Conservation (phyloP, 2,888 invertebrate species). For the Drosophila bunnanda region DNA sequence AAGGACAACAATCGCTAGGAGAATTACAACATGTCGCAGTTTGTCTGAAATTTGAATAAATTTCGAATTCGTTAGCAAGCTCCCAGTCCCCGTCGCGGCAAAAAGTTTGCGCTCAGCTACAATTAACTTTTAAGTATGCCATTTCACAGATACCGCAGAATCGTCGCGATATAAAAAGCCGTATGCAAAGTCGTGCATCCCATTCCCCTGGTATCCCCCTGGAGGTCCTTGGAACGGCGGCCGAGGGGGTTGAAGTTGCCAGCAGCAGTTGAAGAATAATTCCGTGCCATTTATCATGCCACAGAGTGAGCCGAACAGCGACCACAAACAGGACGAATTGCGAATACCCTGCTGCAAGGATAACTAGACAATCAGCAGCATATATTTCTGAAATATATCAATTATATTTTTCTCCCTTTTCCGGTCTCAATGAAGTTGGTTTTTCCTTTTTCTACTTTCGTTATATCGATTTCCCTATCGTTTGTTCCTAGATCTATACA, state of each 20-base stretch:
- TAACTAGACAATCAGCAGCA: too few relatives aligned
- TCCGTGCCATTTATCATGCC: constrained; percentile 81
- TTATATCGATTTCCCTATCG: too few relatives aligned
- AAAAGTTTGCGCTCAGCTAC: constrained; percentile 68
- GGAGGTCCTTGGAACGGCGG: not conserved
- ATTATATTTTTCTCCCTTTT: too few relatives aligned
- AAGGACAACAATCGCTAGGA: constrained; percentile 55
- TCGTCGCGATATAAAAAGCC: constrained; percentile 55
- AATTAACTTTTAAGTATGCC: constrained; percentile 82
- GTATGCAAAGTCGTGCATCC: constrained; percentile 26
- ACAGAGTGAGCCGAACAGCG: constrained; percentile 26
- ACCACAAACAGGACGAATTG: not conserved
- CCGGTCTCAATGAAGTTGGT: too few relatives aligned
- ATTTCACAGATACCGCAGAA: constrained; percentile 75
- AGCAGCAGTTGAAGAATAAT: constrained; percentile 69
- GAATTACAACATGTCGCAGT: constrained; percentile 79
- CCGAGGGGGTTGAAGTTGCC: constrained; percentile 29
- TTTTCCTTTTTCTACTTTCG: too few relatives aligned
- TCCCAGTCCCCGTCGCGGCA: constrained; percentile 14
- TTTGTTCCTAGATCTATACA: too few relatives aligned
- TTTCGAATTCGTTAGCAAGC: constrained; percentile 64
- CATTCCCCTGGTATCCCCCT: not conserved
- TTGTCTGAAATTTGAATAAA: constrained; percentile 77
- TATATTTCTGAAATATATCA: too few relatives aligned
- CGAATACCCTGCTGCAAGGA: constrained; percentile 1